These are phyloP conservation scores for Rousettus leschenaultii DNA, from an alignment of 2,113 vertebrate species.

Conservation along the genomic window DNA sequence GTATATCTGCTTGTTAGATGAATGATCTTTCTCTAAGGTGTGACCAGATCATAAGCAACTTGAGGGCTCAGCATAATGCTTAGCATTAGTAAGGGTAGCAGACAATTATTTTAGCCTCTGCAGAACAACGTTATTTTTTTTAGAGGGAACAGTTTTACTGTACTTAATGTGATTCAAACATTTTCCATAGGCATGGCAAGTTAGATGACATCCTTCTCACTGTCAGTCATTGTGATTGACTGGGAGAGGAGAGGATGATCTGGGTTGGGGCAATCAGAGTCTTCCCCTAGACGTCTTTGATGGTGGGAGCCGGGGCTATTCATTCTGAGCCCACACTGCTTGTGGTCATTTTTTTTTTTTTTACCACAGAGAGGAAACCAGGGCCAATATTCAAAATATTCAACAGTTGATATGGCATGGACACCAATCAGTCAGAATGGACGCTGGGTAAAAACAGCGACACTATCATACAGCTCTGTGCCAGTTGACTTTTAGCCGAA, in stretches of 20 bases:
- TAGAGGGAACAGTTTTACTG: background rate
- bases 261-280: background rate
- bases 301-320: background rate
- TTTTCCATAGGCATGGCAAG: background rate
- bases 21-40: background rate
- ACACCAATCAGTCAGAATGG: background rate
- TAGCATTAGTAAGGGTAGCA: background rate
- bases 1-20: background rate
- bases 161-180: background rate
- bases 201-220: background rate
- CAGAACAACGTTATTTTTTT: background rate
- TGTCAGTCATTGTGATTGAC: background rate
- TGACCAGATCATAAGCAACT: background rate
- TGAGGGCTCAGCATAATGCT: background rate
- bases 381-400: background rate
- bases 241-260: background rate
- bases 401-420: background rate
- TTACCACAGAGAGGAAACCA: background rate
- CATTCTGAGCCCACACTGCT: background rate
- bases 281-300: background rate
- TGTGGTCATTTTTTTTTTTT: background rate
- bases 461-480: too few relatives aligned
- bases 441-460: background rate
- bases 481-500: background rate
- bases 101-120: background rate